Conservation (phyloP, 2,797 vertebrate species). For the Takifugu ocellatus region DNA sequence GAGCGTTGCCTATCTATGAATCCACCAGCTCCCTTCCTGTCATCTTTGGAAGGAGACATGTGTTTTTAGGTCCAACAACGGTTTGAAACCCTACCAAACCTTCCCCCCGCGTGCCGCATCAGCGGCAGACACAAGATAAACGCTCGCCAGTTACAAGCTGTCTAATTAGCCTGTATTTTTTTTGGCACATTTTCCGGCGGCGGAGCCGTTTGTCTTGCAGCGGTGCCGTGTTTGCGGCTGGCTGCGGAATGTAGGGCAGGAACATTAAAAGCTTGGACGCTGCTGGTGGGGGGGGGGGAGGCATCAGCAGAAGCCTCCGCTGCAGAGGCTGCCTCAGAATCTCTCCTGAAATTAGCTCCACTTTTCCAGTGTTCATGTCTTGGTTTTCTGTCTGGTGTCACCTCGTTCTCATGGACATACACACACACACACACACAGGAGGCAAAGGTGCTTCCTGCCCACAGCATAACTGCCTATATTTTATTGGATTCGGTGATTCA, state of each 20-base stretch:
- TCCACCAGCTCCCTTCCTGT: too few relatives aligned
- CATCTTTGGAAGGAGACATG: too few relatives aligned
- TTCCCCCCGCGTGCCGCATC: conserved; percentile 14
- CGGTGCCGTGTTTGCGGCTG: conserved; percentile 6
- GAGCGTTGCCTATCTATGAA: too few relatives aligned
- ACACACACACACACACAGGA: conserved; percentile 7
- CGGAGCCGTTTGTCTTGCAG: conserved; percentile 15
- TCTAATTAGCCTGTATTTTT: conserved; percentile 41
- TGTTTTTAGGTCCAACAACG: conserved; percentile 29
- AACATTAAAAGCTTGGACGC: conserved; percentile 17
- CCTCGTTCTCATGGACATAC: conserved; percentile 20
- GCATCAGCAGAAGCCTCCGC: conserved; percentile 5
- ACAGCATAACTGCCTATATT: conserved; percentile 11
- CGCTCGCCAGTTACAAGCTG: conserved; percentile 37
- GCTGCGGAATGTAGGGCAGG: conserved; percentile 40
- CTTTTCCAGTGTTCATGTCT: conserved; percentile 2
- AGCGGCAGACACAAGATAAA: conserved; percentile 21
- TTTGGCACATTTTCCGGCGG: conserved; percentile 15
- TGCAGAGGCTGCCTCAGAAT: conserved; percentile 16
- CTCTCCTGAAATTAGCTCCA: conserved; percentile 16
- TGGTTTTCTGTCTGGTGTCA: conserved; percentile 22
- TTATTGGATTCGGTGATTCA: conserved; percentile 35
- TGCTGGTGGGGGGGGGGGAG: background rate
- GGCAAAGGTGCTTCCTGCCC: conserved; percentile 18
- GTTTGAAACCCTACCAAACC: conserved; percentile 18